These are phyloP conservation scores for Macaca mulatta DNA, from an alignment of 2,113 vertebrate genomes.

Conservation along the genomic window DNA sequence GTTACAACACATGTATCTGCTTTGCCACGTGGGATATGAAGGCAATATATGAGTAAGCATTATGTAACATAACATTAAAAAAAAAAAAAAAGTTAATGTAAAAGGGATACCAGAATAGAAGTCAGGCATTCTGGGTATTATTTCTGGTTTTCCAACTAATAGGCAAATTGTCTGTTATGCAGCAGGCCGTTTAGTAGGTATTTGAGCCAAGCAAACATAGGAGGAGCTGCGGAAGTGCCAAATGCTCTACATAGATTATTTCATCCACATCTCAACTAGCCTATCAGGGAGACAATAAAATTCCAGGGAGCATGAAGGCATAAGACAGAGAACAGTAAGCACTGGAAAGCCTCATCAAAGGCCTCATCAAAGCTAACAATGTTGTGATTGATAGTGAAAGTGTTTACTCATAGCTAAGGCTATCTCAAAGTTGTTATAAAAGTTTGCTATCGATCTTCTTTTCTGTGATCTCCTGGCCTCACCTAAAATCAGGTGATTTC, in stretches of 20 bases:
- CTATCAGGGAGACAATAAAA: background rate
- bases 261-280: background rate
- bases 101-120: background rate
- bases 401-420: background rate
- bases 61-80: background rate
- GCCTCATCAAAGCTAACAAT: background rate
- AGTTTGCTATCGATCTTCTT: background rate
- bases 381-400: background rate
- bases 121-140: background rate
- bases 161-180: background rate
- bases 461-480: background rate
- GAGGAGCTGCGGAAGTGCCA: background rate
- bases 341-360: background rate
- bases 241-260: background rate
- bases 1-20: background rate
- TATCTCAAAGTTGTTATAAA: background rate
- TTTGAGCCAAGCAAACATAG: background rate
- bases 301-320: background rate
- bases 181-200: background rate
- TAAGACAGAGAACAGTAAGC: background rate
- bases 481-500: conserved; percentile 26
- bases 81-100: background rate
- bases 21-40: background rate
- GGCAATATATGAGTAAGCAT: background rate
- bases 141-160: background rate